A percentile compares a stretch with the other conserved stretches of the same genome.
Conservation (phyloP, 2,113 vertebrate genomes). For the Chionodraco myersi region DNA sequence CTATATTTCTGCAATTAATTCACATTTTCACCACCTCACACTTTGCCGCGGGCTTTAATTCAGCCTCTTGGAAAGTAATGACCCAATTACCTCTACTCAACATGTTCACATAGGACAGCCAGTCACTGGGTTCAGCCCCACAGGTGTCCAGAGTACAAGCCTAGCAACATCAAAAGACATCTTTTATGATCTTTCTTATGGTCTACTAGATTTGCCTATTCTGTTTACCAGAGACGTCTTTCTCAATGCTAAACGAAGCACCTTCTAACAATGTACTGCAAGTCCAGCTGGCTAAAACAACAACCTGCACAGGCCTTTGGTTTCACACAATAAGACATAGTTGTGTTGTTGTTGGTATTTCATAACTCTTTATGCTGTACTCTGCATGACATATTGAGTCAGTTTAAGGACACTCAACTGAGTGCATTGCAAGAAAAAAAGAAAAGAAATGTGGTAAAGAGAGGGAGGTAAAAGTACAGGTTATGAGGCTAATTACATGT, state of each 20-base stretch:
- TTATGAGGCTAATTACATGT: conserved; percentile 37
- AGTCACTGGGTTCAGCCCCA: conserved; percentile 68
- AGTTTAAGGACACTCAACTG: background rate
- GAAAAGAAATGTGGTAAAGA: conserved; percentile 2
- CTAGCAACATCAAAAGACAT: conserved; percentile 70
- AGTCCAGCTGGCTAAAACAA: background rate
- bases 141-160: conserved; percentile 71
- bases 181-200: conserved; percentile 71
- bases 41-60: conserved; percentile 35
- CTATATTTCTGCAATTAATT: conserved; percentile 1
- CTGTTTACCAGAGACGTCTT: conserved; percentile 53
- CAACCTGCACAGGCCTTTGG: background rate
- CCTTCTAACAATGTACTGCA: conserved; percentile 9
- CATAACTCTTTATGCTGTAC: background rate
- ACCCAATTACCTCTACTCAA: conserved; percentile 56
- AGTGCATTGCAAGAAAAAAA: background rate
- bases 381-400: background rate
- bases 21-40: conserved; percentile 6
- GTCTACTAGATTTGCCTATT: conserved; percentile 59
- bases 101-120: conserved; percentile 47
- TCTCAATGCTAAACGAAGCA: conserved; percentile 53
- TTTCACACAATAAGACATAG: background rate
- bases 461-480: conserved; percentile 7
- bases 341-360: background rate
- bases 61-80: conserved; percentile 52